Evolutionary conservation across 1,140 invertebrate species (phyloP).

Genomic region (Sitophilus oryzae): DNA sequence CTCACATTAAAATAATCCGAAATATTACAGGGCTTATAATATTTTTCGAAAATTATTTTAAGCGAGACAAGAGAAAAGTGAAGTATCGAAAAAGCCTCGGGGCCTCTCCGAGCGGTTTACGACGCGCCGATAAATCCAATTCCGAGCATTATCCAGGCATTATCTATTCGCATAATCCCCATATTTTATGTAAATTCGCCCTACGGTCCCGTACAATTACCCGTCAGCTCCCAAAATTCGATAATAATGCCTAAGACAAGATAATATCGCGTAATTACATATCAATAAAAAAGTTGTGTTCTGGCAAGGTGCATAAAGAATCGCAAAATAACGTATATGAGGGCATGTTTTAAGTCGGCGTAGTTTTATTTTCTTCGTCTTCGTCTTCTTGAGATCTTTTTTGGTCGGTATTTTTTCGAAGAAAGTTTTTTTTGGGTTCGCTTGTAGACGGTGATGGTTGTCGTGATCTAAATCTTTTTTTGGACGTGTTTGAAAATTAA

Average conservation of each 20-base stretch:
- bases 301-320: background rate
- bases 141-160: background rate
- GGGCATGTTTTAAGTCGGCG: background rate
- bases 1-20: too few relatives aligned
- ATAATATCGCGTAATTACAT: background rate
- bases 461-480: too few relatives aligned
- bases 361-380: background rate
- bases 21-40: too few relatives aligned
- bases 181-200: background rate
- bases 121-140: too few relatives aligned
- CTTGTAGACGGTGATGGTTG: too few relatives aligned
- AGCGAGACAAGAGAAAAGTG: too few relatives aligned
- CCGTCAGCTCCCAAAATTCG: background rate
- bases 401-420: too few relatives aligned
- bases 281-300: background rate
- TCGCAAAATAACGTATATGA: background rate
- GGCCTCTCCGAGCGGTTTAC: too few relatives aligned
- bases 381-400: background rate
- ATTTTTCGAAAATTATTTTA: too few relatives aligned
- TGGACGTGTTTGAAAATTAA: too few relatives aligned
- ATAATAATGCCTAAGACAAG: background rate
- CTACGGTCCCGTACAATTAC: background rate
- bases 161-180: background rate
- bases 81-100: too few relatives aligned
- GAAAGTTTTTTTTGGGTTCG: too few relatives aligned